Percentiles rank a stretch among this genome's conserved stretches.
Evolutionary conservation across 2,888 invertebrate genomes (phyloP).

Genomic region (Eristalis pertinax): DNA sequence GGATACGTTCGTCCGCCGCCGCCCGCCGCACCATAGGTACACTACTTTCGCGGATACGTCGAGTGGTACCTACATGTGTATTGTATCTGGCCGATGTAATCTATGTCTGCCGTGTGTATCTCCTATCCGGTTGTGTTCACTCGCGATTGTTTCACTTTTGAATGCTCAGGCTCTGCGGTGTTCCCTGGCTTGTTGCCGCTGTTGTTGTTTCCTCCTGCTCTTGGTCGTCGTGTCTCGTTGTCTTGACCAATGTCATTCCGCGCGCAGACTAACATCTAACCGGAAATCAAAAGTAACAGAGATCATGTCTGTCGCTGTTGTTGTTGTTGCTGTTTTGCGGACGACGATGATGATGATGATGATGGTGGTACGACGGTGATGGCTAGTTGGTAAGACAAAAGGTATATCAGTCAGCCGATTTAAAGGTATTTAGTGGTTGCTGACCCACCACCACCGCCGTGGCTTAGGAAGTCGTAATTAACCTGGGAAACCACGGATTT

Average conservation of each 20-base stretch:
- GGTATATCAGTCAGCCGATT: constrained; percentile 55
- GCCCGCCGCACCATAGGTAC: constrained; percentile 19
- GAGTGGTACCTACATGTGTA: neutral
- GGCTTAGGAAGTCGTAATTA: constrained; percentile 49
- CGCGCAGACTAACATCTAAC: constrained; percentile 51
- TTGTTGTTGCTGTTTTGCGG: neutral
- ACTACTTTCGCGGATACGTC: constrained; percentile 68
- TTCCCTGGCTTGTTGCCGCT: neutral
- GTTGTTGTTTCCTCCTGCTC: constrained; percentile 3
- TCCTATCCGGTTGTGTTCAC: constrained; percentile 52
- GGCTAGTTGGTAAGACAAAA: constrained; percentile 26
- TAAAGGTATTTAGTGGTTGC: constrained; percentile 36
- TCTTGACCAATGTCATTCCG: constrained; percentile 64
- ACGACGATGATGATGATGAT: neutral
- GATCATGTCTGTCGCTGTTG: constrained; percentile 16
- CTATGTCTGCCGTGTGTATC: constrained; percentile 58
- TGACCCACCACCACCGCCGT: neutral
- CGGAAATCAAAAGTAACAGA: constrained; percentile 62
- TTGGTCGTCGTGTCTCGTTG: constrained; percentile 11
- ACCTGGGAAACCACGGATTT: constrained; percentile 45
- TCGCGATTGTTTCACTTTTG: constrained; percentile 65
- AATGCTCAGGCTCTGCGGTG: constrained; percentile 32
- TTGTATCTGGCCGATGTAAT: constrained; percentile 61
- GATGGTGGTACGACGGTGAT: neutral
- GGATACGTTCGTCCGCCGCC: constrained; percentile 14